A percentile compares a stretch with the other conserved stretches of the same genome.
Conservation (phyloP, 2,888 invertebrate genomes). For the Zaprionus bogoriensis region DNA sequence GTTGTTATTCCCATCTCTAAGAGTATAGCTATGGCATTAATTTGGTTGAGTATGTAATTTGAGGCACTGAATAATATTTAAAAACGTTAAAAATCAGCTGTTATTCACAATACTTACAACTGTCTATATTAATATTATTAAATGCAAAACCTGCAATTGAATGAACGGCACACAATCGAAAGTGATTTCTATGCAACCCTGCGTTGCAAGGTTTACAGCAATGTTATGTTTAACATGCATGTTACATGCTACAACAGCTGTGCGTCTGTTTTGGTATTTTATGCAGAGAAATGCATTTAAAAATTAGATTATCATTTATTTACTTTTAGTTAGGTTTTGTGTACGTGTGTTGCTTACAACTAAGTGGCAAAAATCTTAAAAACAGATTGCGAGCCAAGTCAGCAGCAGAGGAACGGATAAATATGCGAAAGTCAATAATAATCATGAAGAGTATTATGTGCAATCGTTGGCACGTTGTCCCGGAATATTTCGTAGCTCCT, state of each 20-base stretch:
- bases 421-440: constrained; percentile 45
- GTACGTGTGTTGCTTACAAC: constrained; percentile 46
- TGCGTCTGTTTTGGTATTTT: not conserved
- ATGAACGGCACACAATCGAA: no score
- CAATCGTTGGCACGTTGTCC: constrained; percentile 83
- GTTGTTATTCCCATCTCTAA: not conserved
- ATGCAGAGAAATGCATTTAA: not conserved
- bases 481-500: constrained; percentile 84
- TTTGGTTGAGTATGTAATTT: not conserved
- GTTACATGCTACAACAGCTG: no score
- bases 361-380: constrained; percentile 68
- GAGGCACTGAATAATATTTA: no score
- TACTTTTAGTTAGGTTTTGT: constrained; percentile 19
- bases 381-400: constrained; percentile 69
- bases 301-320: not conserved
- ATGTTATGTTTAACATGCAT: no score
- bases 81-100: no score
- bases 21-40: no score
- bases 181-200: no score
- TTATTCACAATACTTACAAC: no score
- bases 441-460: constrained; percentile 77
- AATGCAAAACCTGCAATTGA: no score
- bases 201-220: no score
- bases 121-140: no score
- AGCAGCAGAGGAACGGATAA: constrained; percentile 35